Base-by-base conservation (phyloP, 2,888 invertebrate species). In the Plutella xylostella region DNA sequence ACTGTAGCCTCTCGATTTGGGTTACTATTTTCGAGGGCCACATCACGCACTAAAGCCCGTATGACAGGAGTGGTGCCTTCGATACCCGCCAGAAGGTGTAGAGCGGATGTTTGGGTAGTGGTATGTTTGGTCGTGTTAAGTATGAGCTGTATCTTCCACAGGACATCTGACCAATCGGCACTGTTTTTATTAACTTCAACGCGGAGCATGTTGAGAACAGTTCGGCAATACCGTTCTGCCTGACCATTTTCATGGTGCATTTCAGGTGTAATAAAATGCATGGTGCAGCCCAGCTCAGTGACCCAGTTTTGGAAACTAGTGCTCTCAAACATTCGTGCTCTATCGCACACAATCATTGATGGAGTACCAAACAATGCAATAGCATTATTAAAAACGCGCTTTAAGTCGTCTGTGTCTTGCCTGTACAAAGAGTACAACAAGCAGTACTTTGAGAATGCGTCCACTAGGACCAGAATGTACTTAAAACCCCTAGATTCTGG, bases 171-270 rank as follows among this genome's bases (percentile, higher is more conserved):
- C 46, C 47, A 49, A 4, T 21, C 19, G 9, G 7, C n/a, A 1
- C 22, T 14, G 17, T 43, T 47, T 20, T 45, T n/a, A 7, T 34
- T 35, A 37, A 22, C 37, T 21, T 49, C 48, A 9, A 49, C 39
- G 1, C 42, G 33, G 4, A 49, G 21, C 47, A 47, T 47, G 28
- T 49, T 47, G 17, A 49, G 46, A 11, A 43, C 19, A 1, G 46
- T 47, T 1, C 48, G 28, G 6, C 41, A 25, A 38, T 47, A 49
- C 11, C 49, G 28, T 30, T 49, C 47, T 1, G 30, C 47, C 19
- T 49, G 45, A 5, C 49, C 49, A 25, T 49, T 45, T 2, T 42
- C 25, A 14, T 44, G 44, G 14, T 47, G 47, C 45, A 47, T 45
- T 18, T 43, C 49, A 3, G 45, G 46, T 9, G 46, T 44, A 11